phyloP scores from a whole-genome alignment of 2,797 vertebrate species.

The Neosalanx taihuensis region DNA sequence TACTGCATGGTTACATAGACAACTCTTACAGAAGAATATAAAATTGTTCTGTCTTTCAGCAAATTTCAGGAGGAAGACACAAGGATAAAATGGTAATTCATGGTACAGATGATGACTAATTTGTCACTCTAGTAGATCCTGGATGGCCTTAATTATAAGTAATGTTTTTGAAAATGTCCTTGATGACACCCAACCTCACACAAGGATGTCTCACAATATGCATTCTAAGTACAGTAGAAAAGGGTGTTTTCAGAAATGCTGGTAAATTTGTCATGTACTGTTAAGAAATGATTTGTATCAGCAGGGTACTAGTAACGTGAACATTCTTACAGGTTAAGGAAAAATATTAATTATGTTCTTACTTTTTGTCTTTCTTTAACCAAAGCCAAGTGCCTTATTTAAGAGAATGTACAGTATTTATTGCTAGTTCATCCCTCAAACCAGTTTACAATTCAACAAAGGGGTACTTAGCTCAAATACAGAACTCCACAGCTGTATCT shows the following conservation, averaged over 20 bases:
- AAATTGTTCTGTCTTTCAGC: not conserved
- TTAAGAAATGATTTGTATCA: too few species aligned
- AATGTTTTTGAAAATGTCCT: constrained; percentile 25
- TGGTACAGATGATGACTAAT: constrained; percentile 13
- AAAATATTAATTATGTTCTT: constrained; percentile 36
- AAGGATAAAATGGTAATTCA: constrained; percentile 11
- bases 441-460: not conserved
- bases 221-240: constrained; percentile 27
- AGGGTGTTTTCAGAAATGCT: not conserved
- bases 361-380: not conserved
- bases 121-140: constrained; percentile 10
- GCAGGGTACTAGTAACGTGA: not conserved
- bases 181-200: constrained; percentile 17
- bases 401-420: not conserved
- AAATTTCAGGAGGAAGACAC: not conserved
- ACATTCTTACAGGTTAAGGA: not conserved
- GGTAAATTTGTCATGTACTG: constrained; percentile 14
- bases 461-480: not conserved
- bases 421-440: not conserved
- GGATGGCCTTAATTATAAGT: not conserved
- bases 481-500: not conserved
- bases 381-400: constrained; percentile 34
- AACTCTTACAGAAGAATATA: too few species aligned
- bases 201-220: not conserved
- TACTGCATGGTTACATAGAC: not conserved